phyloP scores from a whole-genome alignment of 2,113 vertebrate species.

The Acrocephalus arundinaceus region DNA sequence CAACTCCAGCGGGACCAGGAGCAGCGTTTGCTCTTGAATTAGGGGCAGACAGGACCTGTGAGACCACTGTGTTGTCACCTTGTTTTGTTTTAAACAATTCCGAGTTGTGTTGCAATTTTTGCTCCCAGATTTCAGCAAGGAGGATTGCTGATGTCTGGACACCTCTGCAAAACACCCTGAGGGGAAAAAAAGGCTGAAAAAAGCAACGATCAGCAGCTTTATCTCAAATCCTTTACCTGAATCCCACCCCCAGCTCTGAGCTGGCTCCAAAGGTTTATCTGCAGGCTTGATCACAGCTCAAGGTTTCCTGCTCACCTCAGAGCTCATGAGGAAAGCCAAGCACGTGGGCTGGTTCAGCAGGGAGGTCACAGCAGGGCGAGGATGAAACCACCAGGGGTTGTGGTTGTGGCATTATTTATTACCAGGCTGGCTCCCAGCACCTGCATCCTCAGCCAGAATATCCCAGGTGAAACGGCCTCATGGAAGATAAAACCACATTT shows the following conservation, averaged over 20 bases:
- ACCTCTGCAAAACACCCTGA: neutral
- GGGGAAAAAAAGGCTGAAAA: neutral
- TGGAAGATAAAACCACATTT: neutral
- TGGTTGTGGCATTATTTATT: neutral
- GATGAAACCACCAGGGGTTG: fast-evolving
- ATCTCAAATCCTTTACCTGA: too few relatives aligned
- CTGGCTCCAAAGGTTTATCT: neutral
- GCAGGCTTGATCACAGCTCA: neutral
- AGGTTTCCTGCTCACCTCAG: neutral
- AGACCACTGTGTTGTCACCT: neutral
- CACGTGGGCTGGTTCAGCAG: neutral
- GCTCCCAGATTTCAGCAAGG: neutral
- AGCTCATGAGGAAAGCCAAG: neutral
- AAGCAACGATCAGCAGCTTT: neutral
- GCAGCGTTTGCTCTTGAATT: fast-evolving
- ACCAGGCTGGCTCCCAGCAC: neutral
- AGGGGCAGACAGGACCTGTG: neutral
- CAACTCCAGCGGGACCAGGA: neutral
- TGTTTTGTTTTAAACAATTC: neutral
- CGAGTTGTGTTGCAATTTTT: neutral
- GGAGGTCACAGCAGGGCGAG: neutral
- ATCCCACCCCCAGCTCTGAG: neutral
- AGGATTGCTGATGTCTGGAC: neutral
- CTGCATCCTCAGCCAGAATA: neutral
- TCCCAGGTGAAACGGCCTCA: neutral